These are phyloP conservation scores for Pinctada fucata DNA, from an alignment of 2,888 invertebrate genomes.

Conservation along the genomic window DNA sequence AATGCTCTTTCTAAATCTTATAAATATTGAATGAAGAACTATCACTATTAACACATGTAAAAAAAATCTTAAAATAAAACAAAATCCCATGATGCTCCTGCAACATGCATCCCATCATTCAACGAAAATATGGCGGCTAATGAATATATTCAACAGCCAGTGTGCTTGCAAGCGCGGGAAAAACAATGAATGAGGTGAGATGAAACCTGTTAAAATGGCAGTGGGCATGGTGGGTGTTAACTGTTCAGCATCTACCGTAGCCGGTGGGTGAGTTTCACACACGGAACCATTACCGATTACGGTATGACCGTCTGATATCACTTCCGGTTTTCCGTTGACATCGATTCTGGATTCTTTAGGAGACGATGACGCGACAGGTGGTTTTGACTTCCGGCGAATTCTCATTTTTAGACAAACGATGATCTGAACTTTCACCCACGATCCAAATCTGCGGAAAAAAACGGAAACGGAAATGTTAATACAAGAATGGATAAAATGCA, in stretches of 20 bases:
- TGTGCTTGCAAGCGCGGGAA: too few relatives aligned
- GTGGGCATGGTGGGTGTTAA: constrained; percentile 47
- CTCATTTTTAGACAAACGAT: constrained; percentile 65
- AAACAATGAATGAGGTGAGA: not conserved
- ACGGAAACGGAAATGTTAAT: too few relatives aligned
- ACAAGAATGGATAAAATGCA: too few relatives aligned
- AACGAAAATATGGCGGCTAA: too few relatives aligned
- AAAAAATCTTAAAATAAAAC: too few relatives aligned
- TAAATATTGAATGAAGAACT: too few relatives aligned
- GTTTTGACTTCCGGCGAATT: constrained; percentile 57
- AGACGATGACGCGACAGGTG: constrained; percentile 49
- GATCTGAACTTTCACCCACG: constrained; percentile 72
- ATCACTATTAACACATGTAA: too few relatives aligned
- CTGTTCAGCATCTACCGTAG: constrained; percentile 46
- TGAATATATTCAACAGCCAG: too few relatives aligned
- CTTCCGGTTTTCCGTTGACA: constrained; percentile 63
- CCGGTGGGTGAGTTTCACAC: constrained; percentile 42
- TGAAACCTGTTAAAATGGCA: constrained; percentile 53
- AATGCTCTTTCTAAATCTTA: too few relatives aligned
- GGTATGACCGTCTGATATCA: constrained; percentile 55
- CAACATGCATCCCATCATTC: too few relatives aligned
- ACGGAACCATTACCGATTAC: constrained; percentile 59
- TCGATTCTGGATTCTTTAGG: constrained; percentile 51
- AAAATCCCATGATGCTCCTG: too few relatives aligned
- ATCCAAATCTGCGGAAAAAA: constrained; percentile 11